Percentiles rank a stretch among this genome's conserved stretches.
phyloP scores from a whole-genome alignment of 2,113 vertebrate species.

The Laticauda colubrina region DNA sequence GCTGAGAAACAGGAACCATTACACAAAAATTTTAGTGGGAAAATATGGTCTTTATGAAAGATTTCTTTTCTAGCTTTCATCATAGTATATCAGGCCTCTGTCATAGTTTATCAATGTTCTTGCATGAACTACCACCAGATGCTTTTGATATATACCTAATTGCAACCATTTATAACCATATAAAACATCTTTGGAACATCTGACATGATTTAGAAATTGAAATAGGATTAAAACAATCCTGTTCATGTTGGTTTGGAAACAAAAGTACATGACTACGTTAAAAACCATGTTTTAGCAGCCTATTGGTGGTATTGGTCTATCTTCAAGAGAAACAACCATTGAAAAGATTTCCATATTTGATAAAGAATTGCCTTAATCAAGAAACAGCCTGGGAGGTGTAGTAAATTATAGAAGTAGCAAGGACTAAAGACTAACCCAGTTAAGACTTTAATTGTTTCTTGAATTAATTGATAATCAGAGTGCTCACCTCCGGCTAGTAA shows the following conservation, averaged over 20 bases:
- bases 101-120: background rate
- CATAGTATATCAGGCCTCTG: background rate
- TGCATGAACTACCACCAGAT: background rate
- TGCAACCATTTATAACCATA: slow-evolving; percentile 1
- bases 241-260: background rate
- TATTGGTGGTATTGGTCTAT: background rate
- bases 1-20: background rate
- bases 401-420: background rate
- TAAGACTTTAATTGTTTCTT: background rate
- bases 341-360: background rate
- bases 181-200: background rate
- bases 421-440: background rate
- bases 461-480: background rate
- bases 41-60: background rate
- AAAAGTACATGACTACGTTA: background rate
- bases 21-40: background rate
- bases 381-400: background rate
- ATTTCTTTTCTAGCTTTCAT: background rate
- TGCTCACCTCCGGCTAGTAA: background rate
- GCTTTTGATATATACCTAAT: background rate
- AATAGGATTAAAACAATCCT: background rate
- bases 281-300: background rate
- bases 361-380: background rate
- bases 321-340: background rate
- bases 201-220: background rate